phyloP scores from a whole-genome alignment of 2,113 vertebrate genomes.

The Rhegmatorhina hoffmannsi region DNA sequence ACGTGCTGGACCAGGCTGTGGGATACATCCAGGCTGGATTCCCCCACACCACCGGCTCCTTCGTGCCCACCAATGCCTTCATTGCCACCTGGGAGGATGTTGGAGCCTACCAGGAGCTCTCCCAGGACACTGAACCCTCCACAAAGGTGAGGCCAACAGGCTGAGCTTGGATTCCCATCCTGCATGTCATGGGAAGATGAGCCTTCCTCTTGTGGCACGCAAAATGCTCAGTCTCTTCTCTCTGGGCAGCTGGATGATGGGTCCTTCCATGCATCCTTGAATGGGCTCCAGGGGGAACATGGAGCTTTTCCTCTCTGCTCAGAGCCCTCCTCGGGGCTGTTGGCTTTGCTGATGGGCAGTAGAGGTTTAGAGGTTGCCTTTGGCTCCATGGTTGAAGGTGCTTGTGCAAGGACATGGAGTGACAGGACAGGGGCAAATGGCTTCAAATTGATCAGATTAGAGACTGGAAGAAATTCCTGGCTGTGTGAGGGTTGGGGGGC shows the following conservation, averaged over 20 bases:
- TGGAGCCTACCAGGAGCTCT: slow-evolving; percentile 83
- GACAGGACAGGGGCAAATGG: neutral
- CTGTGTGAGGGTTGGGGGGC: fast-evolving
- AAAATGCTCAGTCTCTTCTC: fast-evolving
- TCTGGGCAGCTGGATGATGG: neutral
- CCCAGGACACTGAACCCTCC: slow-evolving; percentile 62
- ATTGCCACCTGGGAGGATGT: slow-evolving; percentile 93
- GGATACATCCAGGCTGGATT: slow-evolving; percentile 84
- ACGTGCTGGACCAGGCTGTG: slow-evolving; percentile 74
- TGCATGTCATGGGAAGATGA: fast-evolving
- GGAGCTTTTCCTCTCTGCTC: neutral
- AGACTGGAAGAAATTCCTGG: neutral
- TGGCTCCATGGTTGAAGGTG: neutral
- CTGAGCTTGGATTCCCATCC: neutral
- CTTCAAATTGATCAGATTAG: neutral
- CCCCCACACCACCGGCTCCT: slow-evolving; percentile 67
- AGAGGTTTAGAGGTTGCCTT: neutral
- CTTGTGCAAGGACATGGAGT: neutral
- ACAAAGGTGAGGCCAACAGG: slow-evolving; percentile 75
- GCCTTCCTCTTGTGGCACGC: neutral
- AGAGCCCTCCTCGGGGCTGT: neutral
- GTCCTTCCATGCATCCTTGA: neutral
- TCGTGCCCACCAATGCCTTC: slow-evolving; percentile 82
- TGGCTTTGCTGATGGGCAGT: neutral
- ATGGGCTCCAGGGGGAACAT: fast-evolving